Base-by-base conservation (phyloP, 2,113 vertebrate genomes). In the Lepus americanus region DNA sequence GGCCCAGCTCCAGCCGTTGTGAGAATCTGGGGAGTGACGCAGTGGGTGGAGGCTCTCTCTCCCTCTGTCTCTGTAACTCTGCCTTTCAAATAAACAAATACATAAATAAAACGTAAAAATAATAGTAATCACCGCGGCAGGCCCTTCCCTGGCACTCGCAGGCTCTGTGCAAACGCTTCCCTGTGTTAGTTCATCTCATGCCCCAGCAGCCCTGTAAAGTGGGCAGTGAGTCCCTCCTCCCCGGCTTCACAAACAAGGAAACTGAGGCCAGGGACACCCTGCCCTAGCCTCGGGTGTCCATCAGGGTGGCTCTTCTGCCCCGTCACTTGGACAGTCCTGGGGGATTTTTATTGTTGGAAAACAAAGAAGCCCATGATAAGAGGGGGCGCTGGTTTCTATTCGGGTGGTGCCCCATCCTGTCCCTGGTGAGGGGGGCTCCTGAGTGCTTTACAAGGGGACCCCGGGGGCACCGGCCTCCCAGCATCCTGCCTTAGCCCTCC, bases 171-270 rank as follows among this genome's bases (percentile, higher is more conserved):
- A 23, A 23, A 61, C 72, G 3, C 27, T 23, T 16, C 27, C 51
- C 0, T 0, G 3, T 3, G 5, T n/a, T 2, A 66, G 14, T 10
- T 29, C 66, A 9, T 1, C 12, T 31, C 20, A 7, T 39, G 49
- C 63, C 80, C 61, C 23, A 49, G 91, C 51, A 27, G 14, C 69
- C 49, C 33, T 2, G 1, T 8, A 11, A 73, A 67, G 77, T 1
- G 14, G 23, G 49, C 69, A 67, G 77, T 2, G 17, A 27, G 49
- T 20, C 12, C 59, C 89, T n/a, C 53, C 36, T 55, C 39, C 83
- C 51, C 36, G 5, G 4, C 33, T 69, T 80, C 39, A 88, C 63
- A 67, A 53, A 25, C 14, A 44, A 88, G 79, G 74, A 91, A 77
- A 91, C 27, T 49, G 76, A 93, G 84, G 44, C 76, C 59, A 49